Base-by-base conservation (phyloP, 2,113 vertebrate genomes). In the Vanacampus margaritifer region DNA sequence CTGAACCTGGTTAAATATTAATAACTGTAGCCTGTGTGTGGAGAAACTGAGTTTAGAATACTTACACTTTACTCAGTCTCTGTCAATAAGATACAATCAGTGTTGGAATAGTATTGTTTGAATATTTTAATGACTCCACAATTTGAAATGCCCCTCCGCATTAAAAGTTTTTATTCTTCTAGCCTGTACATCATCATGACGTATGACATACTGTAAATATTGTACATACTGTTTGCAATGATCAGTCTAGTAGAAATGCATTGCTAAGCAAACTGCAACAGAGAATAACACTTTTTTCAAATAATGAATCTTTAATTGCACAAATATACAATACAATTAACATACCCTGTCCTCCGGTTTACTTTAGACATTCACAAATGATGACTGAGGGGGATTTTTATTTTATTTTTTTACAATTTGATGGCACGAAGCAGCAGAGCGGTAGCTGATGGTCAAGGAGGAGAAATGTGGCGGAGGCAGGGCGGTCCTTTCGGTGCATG, bases 271-370 rank as follows among this genome's bases (percentile, higher is more conserved):
- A 51, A n/a, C 21, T 23, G 21, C 21, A 66, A 69, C 14, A 35
- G 69, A 61, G 58, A 56, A 21, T 51, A 32, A 39, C 43, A 32
- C 8, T 3, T 69, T 62, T 77, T 82, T 91, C 79, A 84, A 89
- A 88, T 78, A 87, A 67, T 84, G 65, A 77, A 68, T 81, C 74
- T 92, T 92, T 91, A 92, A 84, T 92, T 78, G 75, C 83, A 90
- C 87, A 84, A 72, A 80, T 86, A 86, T 82, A 88, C 87, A 88
- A 79, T 80, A 87, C 85, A 91, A 82, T 86, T 73, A 80, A 73
- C 82, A 82, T 51, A 65, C 74, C 79, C 64, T 21, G 64, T 71
- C 74, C 61, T 68, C 70, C 67, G 46, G 54, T 70, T 73, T 21
- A 56, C 66, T 23, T 43, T 62, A 36, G 63, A 51, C 71, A 79